Evolutionary conservation across 1,140 invertebrate genomes (phyloP), one percentile per base, ranked within the genome.

Genomic region (Brachystomella parvula): DNA sequence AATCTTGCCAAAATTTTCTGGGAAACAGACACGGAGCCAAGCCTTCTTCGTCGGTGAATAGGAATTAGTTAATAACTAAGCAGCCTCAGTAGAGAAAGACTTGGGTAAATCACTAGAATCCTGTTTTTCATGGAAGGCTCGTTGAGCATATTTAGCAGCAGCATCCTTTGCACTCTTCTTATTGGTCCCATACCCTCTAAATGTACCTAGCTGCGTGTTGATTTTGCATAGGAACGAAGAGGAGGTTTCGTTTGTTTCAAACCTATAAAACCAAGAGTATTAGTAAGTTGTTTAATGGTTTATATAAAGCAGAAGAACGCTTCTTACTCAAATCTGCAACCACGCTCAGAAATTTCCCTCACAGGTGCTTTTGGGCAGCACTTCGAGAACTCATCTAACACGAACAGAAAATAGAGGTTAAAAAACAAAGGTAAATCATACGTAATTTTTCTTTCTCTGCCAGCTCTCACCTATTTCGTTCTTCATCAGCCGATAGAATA

Each of bases 401-500:
- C n/a, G n/a, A n/a, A n/a, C n/a, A n/a, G n/a, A n/a, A n/a, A n/a
- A n/a, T n/a, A n/a, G n/a, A n/a, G n/a, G n/a, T n/a, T n/a, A n/a
- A n/a, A n/a, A n/a, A n/a, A n/a, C n/a, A 39, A 39, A 39, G 19
- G 35, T 39, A 39, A 9, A 39, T 39, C 35, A 39, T 39, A n/a
- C n/a, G n/a, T 39, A 39, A 39, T 6, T 39, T 39, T 9, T 39
- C 6, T 39, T 39, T 9, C 19, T 9, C 35, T 39, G 19, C 35
- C 12, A 12, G 24, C 3, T 53, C 24, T 44, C 49, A 81, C 81
- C 77, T 1, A 91, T 86, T 80, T 91, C 88, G 44, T 82, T 78
- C 67, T 84, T 78, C 84, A 92, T 89, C 1, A 92, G 77, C 28
- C 76, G 76, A 74, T 89, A 92, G 68, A 92, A 83, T 0, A 96